These are phyloP conservation scores for Polydrusus pterygomalis DNA, from an alignment of 2,888 invertebrate genomes.

Conservation along the genomic window DNA sequence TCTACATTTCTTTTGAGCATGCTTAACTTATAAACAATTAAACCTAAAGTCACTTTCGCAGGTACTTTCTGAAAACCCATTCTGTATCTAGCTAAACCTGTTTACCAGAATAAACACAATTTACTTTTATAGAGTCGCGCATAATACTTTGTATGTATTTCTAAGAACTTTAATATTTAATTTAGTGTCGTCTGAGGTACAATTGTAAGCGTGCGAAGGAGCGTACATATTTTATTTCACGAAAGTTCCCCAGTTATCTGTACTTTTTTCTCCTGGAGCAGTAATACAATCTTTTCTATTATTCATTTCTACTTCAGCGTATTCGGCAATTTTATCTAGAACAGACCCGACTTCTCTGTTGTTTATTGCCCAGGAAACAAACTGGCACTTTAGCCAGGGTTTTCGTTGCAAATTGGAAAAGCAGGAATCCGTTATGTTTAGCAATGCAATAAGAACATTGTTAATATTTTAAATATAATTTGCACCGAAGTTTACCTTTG, in stretches of 20 bases:
- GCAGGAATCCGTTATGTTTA: constrained; percentile 21
- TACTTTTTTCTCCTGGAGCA: constrained; percentile 65
- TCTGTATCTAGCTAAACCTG: not conserved
- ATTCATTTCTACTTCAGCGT: constrained; percentile 60
- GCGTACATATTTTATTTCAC: constrained; percentile 63
- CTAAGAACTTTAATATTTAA: constrained; percentile 59
- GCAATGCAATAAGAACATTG: constrained; percentile 1
- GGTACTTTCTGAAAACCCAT: no score
- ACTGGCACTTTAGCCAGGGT: constrained; percentile 31
- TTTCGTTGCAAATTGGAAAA: constrained; percentile 29
- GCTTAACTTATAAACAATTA: no score
- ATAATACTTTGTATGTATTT: constrained; percentile 49
- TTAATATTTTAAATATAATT: constrained; percentile 18
- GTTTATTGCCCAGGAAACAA: constrained; percentile 37
- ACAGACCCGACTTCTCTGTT: constrained; percentile 34
- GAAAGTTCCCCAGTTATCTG: constrained; percentile 55
- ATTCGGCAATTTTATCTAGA: constrained; percentile 54
- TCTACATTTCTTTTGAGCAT: no score
- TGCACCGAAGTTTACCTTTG: not conserved
- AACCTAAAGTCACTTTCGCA: not conserved
- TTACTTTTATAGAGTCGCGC: constrained; percentile 46
- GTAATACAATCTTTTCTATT: constrained; percentile 67
- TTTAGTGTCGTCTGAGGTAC: constrained; percentile 60
- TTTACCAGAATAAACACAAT: constrained; percentile 48
- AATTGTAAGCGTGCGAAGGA: constrained; percentile 60